These are phyloP conservation scores for Atta colombica DNA, from an alignment of 1,140 invertebrate species.

Conservation along the genomic window DNA sequence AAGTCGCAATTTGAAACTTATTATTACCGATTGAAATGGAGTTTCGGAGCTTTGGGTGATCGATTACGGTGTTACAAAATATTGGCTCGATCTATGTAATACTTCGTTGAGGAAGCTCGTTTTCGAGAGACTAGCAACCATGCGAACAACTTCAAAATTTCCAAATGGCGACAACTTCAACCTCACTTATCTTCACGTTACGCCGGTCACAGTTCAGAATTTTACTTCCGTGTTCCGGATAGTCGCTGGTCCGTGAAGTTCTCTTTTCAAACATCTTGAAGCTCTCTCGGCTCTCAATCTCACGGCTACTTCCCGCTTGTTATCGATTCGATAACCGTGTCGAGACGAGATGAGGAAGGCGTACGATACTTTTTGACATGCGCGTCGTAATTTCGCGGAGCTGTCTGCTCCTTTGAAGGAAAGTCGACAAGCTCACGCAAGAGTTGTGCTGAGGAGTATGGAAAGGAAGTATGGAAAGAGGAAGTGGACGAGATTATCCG, in stretches of 20 bases:
- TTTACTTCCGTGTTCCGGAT: constrained; percentile 47
- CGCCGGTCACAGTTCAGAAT: constrained; percentile 46
- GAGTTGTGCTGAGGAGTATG: background rate
- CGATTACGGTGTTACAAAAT: constrained; percentile 45
- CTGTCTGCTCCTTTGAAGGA: constrained; percentile 27
- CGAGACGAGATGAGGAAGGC: background rate
- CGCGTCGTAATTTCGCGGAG: constrained; percentile 35
- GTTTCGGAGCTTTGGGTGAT: constrained; percentile 39
- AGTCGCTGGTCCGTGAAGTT: constrained; percentile 29
- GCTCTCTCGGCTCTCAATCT: constrained; percentile 39
- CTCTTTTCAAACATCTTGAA: constrained; percentile 35
- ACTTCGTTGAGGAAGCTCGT: constrained; percentile 8
- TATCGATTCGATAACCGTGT: constrained; percentile 42
- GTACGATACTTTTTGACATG: constrained; percentile 50
- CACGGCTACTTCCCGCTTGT: constrained; percentile 18
- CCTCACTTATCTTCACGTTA: constrained; percentile 57
- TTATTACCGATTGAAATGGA: constrained; percentile 14
- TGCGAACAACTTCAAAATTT: constrained; percentile 45
- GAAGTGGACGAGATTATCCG: constrained; percentile 53
- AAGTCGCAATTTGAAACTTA: constrained; percentile 43
- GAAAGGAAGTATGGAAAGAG: background rate
- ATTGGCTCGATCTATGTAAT: constrained; percentile 6
- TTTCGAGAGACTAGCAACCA: background rate
- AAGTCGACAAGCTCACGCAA: constrained; percentile 33
- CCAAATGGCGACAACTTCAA: constrained; percentile 53